phyloP scores from a whole-genome alignment of 2,113 vertebrate species.

The Amia ocellicauda region DNA sequence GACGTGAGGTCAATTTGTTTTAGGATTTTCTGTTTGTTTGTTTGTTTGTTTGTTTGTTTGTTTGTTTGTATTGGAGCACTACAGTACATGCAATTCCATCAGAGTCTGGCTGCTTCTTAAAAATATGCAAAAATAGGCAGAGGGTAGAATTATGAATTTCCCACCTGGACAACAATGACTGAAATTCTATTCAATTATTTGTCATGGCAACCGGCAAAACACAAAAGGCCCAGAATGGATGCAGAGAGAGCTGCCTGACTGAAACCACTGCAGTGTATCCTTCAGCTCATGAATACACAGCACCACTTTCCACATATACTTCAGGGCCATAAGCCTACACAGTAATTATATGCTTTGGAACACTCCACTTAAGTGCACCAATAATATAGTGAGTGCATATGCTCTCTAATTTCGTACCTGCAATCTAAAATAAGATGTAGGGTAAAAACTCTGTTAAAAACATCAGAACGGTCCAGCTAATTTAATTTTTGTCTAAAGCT shows the following conservation, averaged over 20 bases:
- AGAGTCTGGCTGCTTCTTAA: conserved; percentile 76
- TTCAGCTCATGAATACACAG: conserved; percentile 83
- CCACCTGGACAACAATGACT: conserved; percentile 88
- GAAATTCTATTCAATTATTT: conserved; percentile 96
- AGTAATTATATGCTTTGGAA: conserved; percentile 90
- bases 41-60: too few species aligned
- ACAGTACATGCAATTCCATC: conserved; percentile 49
- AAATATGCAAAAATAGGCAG: conserved; percentile 77
- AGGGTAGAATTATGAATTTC: conserved; percentile 84
- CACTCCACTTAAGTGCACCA: conserved; percentile 92
- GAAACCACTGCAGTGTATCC: conserved; percentile 80
- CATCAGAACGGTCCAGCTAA: conserved; percentile 28
- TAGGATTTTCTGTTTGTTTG: too few species aligned
- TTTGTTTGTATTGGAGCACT: too few species aligned
- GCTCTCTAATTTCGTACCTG: conserved; percentile 85
- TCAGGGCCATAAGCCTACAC: conserved; percentile 86
- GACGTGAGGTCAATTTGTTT: neutral
- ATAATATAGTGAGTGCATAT: conserved; percentile 84
- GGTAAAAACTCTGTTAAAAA: conserved; percentile 61
- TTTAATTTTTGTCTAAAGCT: conserved; percentile 30
- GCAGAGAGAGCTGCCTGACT: conserved; percentile 73
- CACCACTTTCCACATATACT: conserved; percentile 80
- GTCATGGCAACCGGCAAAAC: conserved; percentile 88
- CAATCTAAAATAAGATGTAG: conserved; percentile 62
- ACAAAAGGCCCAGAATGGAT: conserved; percentile 84